Evolutionary conservation across 2,888 invertebrate genomes (phyloP).

Genomic region (Automeris io): DNA sequence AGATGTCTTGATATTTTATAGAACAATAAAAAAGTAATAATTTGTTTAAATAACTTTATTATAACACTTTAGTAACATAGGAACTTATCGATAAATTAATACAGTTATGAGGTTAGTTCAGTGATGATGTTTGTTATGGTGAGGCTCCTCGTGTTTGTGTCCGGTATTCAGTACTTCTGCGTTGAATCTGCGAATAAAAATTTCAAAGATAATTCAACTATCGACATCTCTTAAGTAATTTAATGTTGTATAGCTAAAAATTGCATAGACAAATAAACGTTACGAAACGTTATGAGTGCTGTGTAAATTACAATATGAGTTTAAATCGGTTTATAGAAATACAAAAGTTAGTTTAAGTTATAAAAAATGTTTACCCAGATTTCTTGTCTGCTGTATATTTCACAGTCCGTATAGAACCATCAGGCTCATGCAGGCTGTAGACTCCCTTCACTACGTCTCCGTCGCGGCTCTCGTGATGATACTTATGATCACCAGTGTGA

Average conservation of each 20-base stretch:
- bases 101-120: not conserved
- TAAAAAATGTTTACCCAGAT: conserved; percentile 57
- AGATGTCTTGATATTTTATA: too few relatives aligned
- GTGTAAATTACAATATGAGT: too few relatives aligned
- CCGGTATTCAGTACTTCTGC: conserved; percentile 66
- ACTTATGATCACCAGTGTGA: conserved; percentile 75
- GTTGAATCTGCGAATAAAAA: conserved; percentile 54
- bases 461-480: conserved; percentile 69
- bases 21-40: too few relatives aligned
- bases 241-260: too few relatives aligned
- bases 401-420: conserved; percentile 44
- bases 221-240: not conserved
- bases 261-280: too few relatives aligned
- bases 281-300: too few relatives aligned
- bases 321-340: too few relatives aligned
- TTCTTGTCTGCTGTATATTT: conserved; percentile 68
- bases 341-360: too few relatives aligned
- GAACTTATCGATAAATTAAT: conserved; percentile 3
- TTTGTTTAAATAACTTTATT: too few relatives aligned
- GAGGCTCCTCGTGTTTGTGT: conserved; percentile 37
- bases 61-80: not conserved
- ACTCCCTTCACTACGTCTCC: conserved; percentile 74
- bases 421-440: conserved; percentile 43
- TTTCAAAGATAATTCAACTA: conserved; percentile 1
- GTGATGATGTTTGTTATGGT: conserved; percentile 25